Evolutionary conservation across 2,113 vertebrate genomes (phyloP).

Genomic region (Conger conger): DNA sequence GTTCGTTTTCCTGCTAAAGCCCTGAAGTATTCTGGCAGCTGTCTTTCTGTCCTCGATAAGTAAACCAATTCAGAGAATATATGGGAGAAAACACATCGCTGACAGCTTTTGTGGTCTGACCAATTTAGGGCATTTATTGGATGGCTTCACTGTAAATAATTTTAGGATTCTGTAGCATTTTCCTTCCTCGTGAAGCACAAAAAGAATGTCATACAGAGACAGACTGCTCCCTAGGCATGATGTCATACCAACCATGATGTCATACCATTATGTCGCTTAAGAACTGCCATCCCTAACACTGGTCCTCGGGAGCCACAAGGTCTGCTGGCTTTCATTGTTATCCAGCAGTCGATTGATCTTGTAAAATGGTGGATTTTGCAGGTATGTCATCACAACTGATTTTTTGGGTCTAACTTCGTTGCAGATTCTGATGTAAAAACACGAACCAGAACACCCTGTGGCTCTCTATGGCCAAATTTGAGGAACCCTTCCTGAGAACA

Average conservation of each 20-base stretch:
- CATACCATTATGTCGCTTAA: neutral
- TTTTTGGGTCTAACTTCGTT: neutral
- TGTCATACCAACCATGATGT: neutral
- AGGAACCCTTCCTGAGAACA: too few species aligned
- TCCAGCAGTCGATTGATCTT: neutral
- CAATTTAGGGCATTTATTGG: neutral
- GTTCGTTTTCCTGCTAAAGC: slow-evolving; percentile 52
- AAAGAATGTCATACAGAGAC: neutral
- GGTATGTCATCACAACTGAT: neutral
- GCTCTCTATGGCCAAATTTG: too few species aligned
- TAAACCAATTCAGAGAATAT: slow-evolving; percentile 17
- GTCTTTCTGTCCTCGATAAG: slow-evolving; percentile 22
- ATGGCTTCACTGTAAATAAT: neutral
- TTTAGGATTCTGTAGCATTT: neutral
- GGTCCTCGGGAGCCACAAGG: neutral
- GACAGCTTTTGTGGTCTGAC: neutral
- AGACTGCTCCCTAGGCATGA: neutral
- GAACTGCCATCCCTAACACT: neutral
- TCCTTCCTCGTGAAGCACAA: neutral
- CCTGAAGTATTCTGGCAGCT: slow-evolving; percentile 37
- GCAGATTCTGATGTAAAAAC: neutral
- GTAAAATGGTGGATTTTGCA: neutral
- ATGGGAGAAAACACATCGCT: neutral
- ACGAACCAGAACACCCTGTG: neutral
- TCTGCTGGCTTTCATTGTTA: neutral